Base-by-base conservation (phyloP, 2,888 invertebrate genomes). In the Tholera decimalis region DNA sequence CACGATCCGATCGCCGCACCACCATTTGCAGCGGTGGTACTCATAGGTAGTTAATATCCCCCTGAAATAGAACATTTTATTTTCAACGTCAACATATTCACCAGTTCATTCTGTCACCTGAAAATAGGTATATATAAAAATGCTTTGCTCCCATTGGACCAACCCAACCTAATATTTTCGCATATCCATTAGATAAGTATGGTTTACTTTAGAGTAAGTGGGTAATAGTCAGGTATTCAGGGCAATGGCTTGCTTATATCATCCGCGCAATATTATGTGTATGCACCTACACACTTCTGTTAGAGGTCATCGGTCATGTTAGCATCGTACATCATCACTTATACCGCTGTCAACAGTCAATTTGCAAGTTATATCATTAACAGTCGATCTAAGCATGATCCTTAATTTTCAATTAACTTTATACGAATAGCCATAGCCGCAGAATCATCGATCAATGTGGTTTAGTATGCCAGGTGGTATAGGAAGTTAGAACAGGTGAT, bases 221-320 rank as follows among this genome's bases (percentile, higher is more conserved):
- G 41, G n/a, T 75, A 80, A 76, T 80, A 81, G 64, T 74, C 33
- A 73, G 85, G 85, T 84, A 90, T 89, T 89, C 82, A 82, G 89
- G 89, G 73, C 85, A 87, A 83, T 85, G 77, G 83, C 75, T 81
- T 70, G 74, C 81, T 90, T 89, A 89, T 87, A 83, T 89, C 83
- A 87, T 82, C 75, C 73, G 70, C 72, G 73, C 82, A 83, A 83
- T 77, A 76, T 77, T 72, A 77, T 78, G 68, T 69, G 67, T 61
- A 57, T 65, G 72, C 56, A 61, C 59, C 74, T 80, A 79, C n/a
- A n/a, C n/a, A n/a, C 79, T 64, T 60, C 59, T 50, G 46, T 58
- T 62, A 20, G 76, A 76, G 88, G 84, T 87, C 85, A 83, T 72
- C 49, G 77, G 82, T 82, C 82, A 80, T 28, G 50, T 37, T 33